A percentile compares a stretch with the other conserved stretches of the same genome.
Conservation (phyloP, 2,797 vertebrate genomes). For the Apogon hyalosoma region DNA sequence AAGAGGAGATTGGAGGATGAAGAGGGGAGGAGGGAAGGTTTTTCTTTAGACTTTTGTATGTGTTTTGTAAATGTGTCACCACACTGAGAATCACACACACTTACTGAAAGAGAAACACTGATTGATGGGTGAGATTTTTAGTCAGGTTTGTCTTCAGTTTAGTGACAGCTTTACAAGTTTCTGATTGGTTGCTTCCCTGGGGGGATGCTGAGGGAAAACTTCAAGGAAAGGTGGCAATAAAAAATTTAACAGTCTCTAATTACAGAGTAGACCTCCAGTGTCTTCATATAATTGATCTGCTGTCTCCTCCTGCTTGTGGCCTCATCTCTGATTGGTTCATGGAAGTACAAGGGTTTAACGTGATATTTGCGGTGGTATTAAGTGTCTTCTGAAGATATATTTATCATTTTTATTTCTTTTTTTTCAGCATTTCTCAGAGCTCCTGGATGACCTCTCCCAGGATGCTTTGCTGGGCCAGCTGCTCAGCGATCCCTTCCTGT, state of each 20-base stretch:
- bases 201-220: neutral
- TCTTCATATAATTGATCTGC: slow-evolving; percentile 42
- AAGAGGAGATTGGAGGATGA: slow-evolving; percentile 5
- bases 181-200: slow-evolving; percentile 27
- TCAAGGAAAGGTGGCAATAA: slow-evolving; percentile 42
- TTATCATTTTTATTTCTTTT: neutral
- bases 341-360: neutral
- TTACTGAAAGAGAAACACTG: slow-evolving; percentile 22
- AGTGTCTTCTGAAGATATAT: neutral
- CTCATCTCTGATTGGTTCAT: neutral
- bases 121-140: slow-evolving; percentile 4
- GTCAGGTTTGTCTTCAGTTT: neutral
- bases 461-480: slow-evolving; percentile 95
- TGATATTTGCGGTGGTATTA: neutral
- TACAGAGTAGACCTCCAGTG: slow-evolving; percentile 22
- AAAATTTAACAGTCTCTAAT: slow-evolving; percentile 46
- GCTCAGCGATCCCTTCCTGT: slow-evolving; percentile 96
- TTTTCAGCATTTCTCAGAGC: slow-evolving; percentile 93
- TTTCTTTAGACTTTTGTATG: slow-evolving; percentile 17
- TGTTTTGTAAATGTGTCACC: slow-evolving; percentile 43
- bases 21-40: neutral
- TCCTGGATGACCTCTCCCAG: slow-evolving; percentile 95
- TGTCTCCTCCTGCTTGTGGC: slow-evolving; percentile 20
- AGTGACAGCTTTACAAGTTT: slow-evolving; percentile 20
- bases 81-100: slow-evolving; percentile 49